Conservation (phyloP, 2,113 vertebrate genomes). For the Lasiurus borealis region DNA sequence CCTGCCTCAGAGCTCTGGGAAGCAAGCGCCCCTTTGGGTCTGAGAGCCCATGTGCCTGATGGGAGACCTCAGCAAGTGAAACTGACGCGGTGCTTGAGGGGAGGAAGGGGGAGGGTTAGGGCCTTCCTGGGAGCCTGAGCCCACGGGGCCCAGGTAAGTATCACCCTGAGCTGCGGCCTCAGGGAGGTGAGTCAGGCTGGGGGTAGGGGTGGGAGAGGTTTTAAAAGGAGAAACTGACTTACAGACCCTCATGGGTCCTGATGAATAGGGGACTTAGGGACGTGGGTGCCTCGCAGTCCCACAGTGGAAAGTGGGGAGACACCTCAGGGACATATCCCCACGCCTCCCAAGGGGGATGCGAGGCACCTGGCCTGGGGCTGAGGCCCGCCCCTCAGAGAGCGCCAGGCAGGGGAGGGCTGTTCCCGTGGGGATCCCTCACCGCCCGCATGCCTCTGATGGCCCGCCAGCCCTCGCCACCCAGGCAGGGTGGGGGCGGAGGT, state of each 20-base stretch:
- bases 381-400: not conserved
- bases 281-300: not conserved
- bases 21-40: not conserved
- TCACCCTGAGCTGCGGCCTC: fast-evolving
- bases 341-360: fast-evolving
- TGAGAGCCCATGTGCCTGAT: not conserved
- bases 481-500: not conserved
- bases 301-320: not conserved
- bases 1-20: not conserved
- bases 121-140: too few species aligned
- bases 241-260: not conserved
- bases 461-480: not conserved
- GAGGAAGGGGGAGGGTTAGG: not conserved
- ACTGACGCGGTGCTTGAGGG: too few species aligned
- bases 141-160: not conserved
- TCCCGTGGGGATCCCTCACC: not conserved
- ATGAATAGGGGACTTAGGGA: not conserved
- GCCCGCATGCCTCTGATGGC: not conserved
- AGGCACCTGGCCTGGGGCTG: fast-evolving
- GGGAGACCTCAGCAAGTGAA: too few species aligned
- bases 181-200: fast-evolving
- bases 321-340: not conserved
- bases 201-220: not conserved
- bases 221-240: not conserved
- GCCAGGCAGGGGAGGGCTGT: not conserved